These are phyloP conservation scores for Olivierus martensii DNA, from an alignment of 1,140 invertebrate genomes.

Conservation along the genomic window DNA sequence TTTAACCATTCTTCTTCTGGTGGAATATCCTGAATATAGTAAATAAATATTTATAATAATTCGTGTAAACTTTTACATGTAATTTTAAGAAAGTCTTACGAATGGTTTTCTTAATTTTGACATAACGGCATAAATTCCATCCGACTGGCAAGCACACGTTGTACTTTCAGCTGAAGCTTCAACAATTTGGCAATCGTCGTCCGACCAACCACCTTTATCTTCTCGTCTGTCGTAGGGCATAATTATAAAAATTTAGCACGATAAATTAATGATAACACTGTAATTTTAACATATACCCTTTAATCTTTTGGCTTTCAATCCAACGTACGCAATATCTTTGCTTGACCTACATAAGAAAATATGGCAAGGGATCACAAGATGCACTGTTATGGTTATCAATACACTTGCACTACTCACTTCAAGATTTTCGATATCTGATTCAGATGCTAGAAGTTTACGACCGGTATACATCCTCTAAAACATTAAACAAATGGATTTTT, in stretches of 20 bases:
- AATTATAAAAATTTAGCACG: too few species aligned
- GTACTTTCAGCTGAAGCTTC: constrained; percentile 7
- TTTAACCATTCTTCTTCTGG: constrained; percentile 12
- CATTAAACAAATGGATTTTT: too few species aligned
- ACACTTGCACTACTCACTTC: too few species aligned
- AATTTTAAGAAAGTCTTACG: not conserved
- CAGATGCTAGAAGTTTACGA: too few species aligned
- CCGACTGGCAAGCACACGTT: constrained; percentile 2
- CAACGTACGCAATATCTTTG: constrained; percentile 7
- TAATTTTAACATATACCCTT: not conserved
- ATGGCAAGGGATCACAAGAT: too few species aligned
- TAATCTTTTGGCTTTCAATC: constrained; percentile 2
- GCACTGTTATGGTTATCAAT: too few species aligned
- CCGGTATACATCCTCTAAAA: too few species aligned
- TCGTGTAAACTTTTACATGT: too few species aligned
- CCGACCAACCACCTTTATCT: constrained; percentile 3
- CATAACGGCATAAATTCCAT: constrained; percentile 9
- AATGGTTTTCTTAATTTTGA: constrained; percentile 10
- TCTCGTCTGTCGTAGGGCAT: constrained; percentile 3
- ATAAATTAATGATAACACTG: too few species aligned
- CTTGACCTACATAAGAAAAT: not conserved
- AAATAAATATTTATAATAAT: not conserved
- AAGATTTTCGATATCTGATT: too few species aligned
- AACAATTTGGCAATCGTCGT: constrained; percentile 1
- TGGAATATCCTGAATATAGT: constrained; percentile 1